phyloP scores from a whole-genome alignment of 2,113 vertebrate genomes.

The Oxyruncus cristatus region DNA sequence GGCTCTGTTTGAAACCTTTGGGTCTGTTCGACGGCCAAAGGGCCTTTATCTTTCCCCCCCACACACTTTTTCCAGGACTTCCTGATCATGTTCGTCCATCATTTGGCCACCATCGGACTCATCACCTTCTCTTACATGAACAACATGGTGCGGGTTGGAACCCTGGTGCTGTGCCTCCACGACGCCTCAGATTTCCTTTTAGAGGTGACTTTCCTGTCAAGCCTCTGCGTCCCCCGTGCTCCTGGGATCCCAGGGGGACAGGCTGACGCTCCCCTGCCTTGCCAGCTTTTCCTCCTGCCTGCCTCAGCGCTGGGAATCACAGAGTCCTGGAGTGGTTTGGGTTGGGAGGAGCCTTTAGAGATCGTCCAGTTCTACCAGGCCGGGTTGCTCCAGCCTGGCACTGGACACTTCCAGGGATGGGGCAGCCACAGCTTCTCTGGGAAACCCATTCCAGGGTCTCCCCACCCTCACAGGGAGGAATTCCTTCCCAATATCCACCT shows the following conservation, averaged over 20 bases:
- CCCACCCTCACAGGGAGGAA: not conserved
- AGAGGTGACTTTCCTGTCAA: conserved; percentile 78
- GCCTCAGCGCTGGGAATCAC: not conserved
- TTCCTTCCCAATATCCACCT: not conserved
- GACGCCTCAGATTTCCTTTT: conserved; percentile 90
- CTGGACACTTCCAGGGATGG: not conserved
- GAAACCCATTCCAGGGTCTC: not conserved
- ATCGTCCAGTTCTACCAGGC: not conserved
- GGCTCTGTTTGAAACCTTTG: not conserved
- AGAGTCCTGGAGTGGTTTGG: not conserved
- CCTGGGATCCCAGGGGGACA: not conserved
- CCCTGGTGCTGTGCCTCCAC: conserved; percentile 89
- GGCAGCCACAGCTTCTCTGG: not conserved
- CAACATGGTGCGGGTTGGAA: conserved; percentile 94
- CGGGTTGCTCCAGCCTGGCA: not conserved
- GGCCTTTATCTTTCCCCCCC: not conserved
- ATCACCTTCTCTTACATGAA: conserved; percentile 93
- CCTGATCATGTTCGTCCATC: conserved; percentile 95
- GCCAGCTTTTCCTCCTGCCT: conserved; percentile 9
- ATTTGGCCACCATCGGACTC: conserved; percentile 86
- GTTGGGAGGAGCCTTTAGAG: not conserved
- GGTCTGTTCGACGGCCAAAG: not conserved
- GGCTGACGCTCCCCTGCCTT: not conserved
- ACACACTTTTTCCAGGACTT: conserved; percentile 82
- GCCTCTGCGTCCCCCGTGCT: not conserved